These are phyloP conservation scores for Trachelus stipa DNA, from an alignment of 2,888 invertebrate genomes.

Conservation along the genomic window DNA sequence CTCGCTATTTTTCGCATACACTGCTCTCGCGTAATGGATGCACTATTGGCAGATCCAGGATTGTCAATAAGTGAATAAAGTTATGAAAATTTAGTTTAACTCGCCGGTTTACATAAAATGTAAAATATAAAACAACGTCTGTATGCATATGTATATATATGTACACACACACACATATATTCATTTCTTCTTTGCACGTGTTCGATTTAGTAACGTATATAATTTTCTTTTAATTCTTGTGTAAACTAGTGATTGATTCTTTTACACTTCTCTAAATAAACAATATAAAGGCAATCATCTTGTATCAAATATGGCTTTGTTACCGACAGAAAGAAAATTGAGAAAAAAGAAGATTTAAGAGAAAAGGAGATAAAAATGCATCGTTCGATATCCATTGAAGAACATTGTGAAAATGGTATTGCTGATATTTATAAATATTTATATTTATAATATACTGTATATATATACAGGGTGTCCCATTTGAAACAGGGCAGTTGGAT, in stretches of 20 bases:
- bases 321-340: no score
- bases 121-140: background rate
- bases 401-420: background rate
- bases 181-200: no score
- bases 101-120: background rate
- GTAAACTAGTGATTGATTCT: background rate
- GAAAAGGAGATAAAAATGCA: background rate
- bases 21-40: background rate
- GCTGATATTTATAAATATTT: background rate
- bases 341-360: no score
- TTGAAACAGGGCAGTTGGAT: no score
- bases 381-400: background rate
- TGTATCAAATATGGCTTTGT: no score
- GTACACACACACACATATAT: no score
- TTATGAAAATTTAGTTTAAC: background rate
- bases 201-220: no score
- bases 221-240: background rate
- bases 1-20: background rate
- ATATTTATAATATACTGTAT: slow-evolving; percentile 11
- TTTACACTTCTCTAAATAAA: background rate
- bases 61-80: background rate
- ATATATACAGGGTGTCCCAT: slow-evolving; percentile 19
- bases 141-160: no score
- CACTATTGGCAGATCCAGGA: background rate
- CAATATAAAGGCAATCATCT: no score